Evolutionary conservation across 2,797 vertebrate genomes (phyloP).

Genomic region (Sebastes kiyomatsui): DNA sequence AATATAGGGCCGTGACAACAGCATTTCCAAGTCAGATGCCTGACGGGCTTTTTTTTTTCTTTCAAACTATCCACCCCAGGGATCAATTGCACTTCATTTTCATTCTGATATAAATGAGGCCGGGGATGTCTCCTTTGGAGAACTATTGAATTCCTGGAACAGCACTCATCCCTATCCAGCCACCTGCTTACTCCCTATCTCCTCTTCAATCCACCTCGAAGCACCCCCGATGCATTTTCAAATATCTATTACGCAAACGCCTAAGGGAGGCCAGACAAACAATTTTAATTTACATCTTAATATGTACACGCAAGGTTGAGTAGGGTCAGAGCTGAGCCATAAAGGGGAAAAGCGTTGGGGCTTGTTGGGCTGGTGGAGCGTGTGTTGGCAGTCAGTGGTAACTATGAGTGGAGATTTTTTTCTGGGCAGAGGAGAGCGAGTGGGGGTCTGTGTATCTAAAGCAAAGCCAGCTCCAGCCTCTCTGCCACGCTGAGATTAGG

Average conservation of each 20-base stretch:
- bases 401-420: constrained; percentile 59
- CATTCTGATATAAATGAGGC: constrained; percentile 26
- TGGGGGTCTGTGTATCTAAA: constrained; percentile 57
- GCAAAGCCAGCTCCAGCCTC: constrained; percentile 61
- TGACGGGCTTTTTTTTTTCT: constrained; percentile 19
- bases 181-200: constrained; percentile 30
- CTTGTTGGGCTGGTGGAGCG: constrained; percentile 28
- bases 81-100: constrained; percentile 55
- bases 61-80: constrained; percentile 6
- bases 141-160: constrained; percentile 32
- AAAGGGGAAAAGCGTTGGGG: constrained; percentile 12
- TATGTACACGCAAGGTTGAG: constrained; percentile 21
- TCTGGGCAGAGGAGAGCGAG: constrained; percentile 45
- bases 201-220: constrained; percentile 11
- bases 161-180: constrained; percentile 27
- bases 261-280: constrained; percentile 2
- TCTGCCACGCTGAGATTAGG: constrained; percentile 69
- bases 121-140: constrained; percentile 13
- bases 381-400: constrained; percentile 48
- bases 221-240: constrained; percentile 8
- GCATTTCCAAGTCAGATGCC: constrained; percentile 11
- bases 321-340: constrained; percentile 38
- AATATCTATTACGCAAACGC: constrained; percentile 22
- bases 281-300: constrained; percentile 39
- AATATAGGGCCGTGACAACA: constrained; percentile 12